These are phyloP conservation scores for Acropternis orthonyx DNA, from an alignment of 2,797 vertebrate species.

Conservation along the genomic window DNA sequence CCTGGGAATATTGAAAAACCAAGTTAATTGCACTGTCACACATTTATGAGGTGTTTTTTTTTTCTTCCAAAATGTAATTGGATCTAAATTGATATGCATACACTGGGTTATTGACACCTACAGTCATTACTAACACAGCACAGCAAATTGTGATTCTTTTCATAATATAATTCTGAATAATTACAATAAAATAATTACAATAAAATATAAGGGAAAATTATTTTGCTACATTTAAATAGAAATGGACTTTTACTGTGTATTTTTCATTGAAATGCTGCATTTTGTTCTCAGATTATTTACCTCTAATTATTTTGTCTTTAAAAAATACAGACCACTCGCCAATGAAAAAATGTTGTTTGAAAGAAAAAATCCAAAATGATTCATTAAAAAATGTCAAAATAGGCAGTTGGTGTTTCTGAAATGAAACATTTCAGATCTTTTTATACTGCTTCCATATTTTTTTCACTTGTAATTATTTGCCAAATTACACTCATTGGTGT, in stretches of 20 bases:
- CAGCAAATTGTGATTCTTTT: not conserved
- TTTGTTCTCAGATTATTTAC: not conserved
- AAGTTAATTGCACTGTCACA: not conserved
- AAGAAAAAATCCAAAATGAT: slow-evolving; percentile 31
- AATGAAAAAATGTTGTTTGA: not conserved
- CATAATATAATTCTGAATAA: not conserved
- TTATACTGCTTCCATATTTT: slow-evolving; percentile 29
- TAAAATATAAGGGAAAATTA: not conserved
- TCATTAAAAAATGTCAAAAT: slow-evolving; percentile 63
- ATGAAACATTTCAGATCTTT: slow-evolving; percentile 40
- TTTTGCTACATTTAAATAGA: not conserved
- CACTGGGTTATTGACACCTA: not conserved
- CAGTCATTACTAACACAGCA: not conserved
- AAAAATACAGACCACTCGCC: not conserved
- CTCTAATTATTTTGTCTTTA: slow-evolving; percentile 1
- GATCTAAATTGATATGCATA: not conserved
- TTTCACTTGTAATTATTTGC: slow-evolving; percentile 37
- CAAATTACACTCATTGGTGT: slow-evolving; percentile 28
- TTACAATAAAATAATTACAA: not conserved
- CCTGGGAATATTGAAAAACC: not conserved
- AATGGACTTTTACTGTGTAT: not conserved
- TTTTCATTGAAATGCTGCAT: not conserved
- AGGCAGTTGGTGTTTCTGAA: slow-evolving; percentile 49
- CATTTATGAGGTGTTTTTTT: not conserved
- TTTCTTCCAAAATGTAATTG: not conserved